Conservation (phyloP, 2,113 vertebrate genomes). For the Serinus canaria region DNA sequence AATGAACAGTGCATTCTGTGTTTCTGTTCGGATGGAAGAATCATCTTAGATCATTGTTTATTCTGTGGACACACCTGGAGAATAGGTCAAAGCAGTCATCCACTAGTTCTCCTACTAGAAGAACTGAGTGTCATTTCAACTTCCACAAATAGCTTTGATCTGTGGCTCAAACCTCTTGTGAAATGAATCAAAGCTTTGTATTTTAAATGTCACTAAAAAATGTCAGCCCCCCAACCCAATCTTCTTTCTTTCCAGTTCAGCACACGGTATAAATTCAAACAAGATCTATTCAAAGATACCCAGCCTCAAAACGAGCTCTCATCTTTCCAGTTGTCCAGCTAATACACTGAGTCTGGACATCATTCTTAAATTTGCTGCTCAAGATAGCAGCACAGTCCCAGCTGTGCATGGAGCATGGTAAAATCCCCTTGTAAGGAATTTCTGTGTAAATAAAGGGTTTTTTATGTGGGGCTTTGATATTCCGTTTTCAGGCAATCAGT, state of each 20-base stretch:
- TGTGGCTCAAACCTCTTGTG: neutral
- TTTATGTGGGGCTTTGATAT: neutral
- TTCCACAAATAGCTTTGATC: constrained; percentile 2
- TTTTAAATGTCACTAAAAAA: constrained; percentile 24
- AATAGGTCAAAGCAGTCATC: constrained; percentile 36
- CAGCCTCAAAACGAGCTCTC: neutral
- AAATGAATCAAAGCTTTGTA: neutral
- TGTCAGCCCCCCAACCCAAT: neutral
- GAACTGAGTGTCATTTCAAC: neutral
- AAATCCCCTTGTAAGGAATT: neutral
- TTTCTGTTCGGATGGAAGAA: constrained; percentile 5
- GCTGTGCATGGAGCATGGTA: neutral
- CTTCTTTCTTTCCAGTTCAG: neutral
- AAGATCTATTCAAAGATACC: neutral
- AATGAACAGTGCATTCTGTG: neutral
- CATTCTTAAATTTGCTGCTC: neutral
- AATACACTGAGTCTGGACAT: neutral
- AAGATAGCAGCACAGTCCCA: neutral
- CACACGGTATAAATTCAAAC: neutral
- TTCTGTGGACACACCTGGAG: neutral
- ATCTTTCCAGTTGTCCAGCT: neutral
- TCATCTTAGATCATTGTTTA: constrained; percentile 14
- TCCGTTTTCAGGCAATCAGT: neutral
- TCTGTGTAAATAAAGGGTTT: neutral
- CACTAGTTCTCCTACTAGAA: neutral